Evolutionary conservation across 2,888 invertebrate genomes (phyloP).

Genomic region (Andrena flavipes): DNA sequence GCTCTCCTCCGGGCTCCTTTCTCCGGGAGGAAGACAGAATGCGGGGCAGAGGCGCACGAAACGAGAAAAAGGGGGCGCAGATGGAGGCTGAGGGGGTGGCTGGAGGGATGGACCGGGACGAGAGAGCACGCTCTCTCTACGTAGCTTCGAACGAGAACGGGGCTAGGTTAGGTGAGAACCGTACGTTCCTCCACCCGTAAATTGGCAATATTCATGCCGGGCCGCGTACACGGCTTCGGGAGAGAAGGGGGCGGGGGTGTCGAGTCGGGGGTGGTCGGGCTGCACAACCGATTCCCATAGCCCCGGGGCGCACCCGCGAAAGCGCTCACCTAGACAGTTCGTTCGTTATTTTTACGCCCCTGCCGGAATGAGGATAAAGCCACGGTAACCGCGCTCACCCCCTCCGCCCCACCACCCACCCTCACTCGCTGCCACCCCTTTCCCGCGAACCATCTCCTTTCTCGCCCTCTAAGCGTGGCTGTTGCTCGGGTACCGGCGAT

Average conservation of each 20-base stretch:
- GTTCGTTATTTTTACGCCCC: constrained; percentile 73
- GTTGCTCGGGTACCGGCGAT: constrained; percentile 54
- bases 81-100: constrained; percentile 56
- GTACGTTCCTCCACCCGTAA: constrained; percentile 79
- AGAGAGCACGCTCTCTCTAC: constrained; percentile 55
- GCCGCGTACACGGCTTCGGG: constrained; percentile 73
- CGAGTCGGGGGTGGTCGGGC: constrained; percentile 50
- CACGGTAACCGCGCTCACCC: constrained; percentile 62
- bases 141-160: constrained; percentile 69
- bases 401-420: background rate
- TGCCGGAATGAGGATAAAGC: constrained; percentile 65
- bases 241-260: constrained; percentile 19
- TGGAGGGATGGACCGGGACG: constrained; percentile 49
- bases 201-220: constrained; percentile 80
- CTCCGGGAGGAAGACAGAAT: constrained; percentile 61
- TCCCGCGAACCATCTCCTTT: constrained; percentile 11
- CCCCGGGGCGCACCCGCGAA: constrained; percentile 65
- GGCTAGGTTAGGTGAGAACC: constrained; percentile 76
- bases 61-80: constrained; percentile 60
- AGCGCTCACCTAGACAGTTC: constrained; percentile 71
- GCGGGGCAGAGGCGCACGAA: constrained; percentile 49
- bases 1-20: constrained; percentile 61
- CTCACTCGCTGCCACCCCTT: constrained; percentile 8
- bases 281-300: constrained; percentile 67
- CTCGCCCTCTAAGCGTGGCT: constrained; percentile 49